phyloP scores from a whole-genome alignment of 2,888 invertebrate species.

The Asteroscopus sphinx region DNA sequence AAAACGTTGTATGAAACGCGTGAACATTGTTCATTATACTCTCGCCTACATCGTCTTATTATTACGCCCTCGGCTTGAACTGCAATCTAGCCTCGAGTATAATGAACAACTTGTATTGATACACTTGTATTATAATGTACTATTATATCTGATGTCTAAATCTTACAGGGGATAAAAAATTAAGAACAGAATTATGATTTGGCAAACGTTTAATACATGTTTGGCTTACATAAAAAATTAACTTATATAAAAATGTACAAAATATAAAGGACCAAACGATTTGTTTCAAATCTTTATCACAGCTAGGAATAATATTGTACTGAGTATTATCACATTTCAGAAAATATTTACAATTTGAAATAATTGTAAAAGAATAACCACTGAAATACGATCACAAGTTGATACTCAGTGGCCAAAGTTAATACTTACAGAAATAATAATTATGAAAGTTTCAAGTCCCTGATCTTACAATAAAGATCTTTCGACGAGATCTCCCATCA shows the following conservation, averaged over 20 bases:
- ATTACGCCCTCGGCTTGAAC: too few species aligned
- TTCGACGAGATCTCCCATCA: conserved; percentile 9
- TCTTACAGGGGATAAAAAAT: not conserved
- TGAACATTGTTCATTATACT: too few species aligned
- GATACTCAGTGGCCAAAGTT: too few species aligned
- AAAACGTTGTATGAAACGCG: too few species aligned
- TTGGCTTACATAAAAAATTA: conserved; percentile 39
- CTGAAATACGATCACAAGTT: too few species aligned
- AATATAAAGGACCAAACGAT: conserved; percentile 8
- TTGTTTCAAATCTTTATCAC: conserved; percentile 60
- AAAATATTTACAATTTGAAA: conserved; percentile 22
- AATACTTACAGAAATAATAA: too few species aligned
- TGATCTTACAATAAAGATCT: conserved; percentile 1
- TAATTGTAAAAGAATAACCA: not conserved
- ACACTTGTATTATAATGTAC: too few species aligned
- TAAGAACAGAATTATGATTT: conserved; percentile 18
- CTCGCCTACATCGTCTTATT: too few species aligned
- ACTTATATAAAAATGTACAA: conserved; percentile 31
- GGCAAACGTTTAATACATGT: conserved; percentile 64
- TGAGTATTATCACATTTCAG: conserved; percentile 58
- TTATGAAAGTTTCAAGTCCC: too few species aligned
- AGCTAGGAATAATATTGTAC: conserved; percentile 68
- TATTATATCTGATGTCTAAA: too few species aligned
- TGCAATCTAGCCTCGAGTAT: too few species aligned
- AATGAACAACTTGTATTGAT: too few species aligned